Evolutionary conservation across 2,113 vertebrate species (phyloP), one percentile per base, ranked within the genome.

Genomic region (Lynx canadensis): DNA sequence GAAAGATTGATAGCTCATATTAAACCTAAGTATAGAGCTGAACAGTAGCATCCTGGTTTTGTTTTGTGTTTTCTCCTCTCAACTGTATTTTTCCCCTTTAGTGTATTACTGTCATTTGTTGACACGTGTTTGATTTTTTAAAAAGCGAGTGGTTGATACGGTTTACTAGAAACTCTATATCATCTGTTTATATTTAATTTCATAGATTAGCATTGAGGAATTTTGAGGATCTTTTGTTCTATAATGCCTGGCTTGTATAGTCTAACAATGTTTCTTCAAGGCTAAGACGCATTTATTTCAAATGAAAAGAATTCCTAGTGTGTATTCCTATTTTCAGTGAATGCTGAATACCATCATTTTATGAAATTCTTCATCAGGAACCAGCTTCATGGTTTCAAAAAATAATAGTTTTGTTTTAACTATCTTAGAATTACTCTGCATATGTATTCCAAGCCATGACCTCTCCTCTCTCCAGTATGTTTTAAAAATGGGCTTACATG

Each of bases 1-100:
- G 85, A 89, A 89, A 95, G 95, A 97, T 81, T 78, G 96, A 96
- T 96, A 94, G 89, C 50, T 50, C 78, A 78, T 95, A 50, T 94
- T 97, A 97, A 95, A 93, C 14, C 74, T 71, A 89, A 81, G 50
- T 41, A 23, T 16, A 92, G 55, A 94, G 88, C 63, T 95, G 95
- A 95, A 91, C 97, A 89, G 86, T 84, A 83, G 63, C 55, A 68
- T 91, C 89, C 79, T 90, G 55, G 25, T 60, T 92, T 96, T 94
- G 57, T 83, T 90, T 94, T 90, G 74, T 36, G n/a, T n/a, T 21
- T 71, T 73, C 3, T 50, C 5, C 19, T 41, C 19, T 79, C 38
- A 33, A 25, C 52, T 3, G 0, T 52, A 21, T 92, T 83, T 45
- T 63, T 68, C 2, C 19, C 71, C 66, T 41, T 86, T 89, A 68